Conservation (phyloP, 2,888 invertebrate species). For the Cephus sareptanus region DNA sequence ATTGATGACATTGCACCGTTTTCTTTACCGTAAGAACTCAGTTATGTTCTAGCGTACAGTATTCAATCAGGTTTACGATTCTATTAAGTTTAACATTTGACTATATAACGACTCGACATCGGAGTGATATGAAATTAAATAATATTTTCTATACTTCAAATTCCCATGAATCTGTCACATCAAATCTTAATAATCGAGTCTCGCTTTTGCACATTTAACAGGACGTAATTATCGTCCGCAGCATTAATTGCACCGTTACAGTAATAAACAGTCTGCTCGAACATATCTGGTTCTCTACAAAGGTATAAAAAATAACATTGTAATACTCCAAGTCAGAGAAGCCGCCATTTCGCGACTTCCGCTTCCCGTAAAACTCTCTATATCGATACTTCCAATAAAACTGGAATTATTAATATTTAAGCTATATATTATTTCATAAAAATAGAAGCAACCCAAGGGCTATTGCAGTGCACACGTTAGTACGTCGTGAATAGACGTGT, state of each 20-base stretch:
- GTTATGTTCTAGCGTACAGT: constrained; percentile 44
- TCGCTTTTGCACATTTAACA: background rate
- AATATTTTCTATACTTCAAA: constrained; percentile 15
- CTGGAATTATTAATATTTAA: constrained; percentile 58
- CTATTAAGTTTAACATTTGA: background rate
- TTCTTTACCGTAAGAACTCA: constrained; percentile 41
- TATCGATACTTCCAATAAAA: constrained; percentile 63
- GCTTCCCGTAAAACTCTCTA: constrained; percentile 50
- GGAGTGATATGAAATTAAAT: constrained; percentile 10
- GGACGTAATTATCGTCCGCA: background rate
- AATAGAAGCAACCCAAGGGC: constrained; percentile 57
- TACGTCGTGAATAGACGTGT: background rate
- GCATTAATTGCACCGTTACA: background rate
- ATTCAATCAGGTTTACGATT: constrained; percentile 28
- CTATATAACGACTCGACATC: background rate
- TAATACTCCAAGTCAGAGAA: constrained; percentile 35
- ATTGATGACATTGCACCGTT: constrained; percentile 53
- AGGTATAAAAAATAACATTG: constrained; percentile 53
- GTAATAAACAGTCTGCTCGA: constrained; percentile 34
- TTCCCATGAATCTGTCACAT: background rate
- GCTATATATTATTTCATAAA: constrained; percentile 55
- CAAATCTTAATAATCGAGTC: background rate
- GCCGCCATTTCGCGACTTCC: constrained; percentile 1
- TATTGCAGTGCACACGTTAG: constrained; percentile 48
- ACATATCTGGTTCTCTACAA: constrained; percentile 47